These are phyloP conservation scores for Myanophis thanlyinensis DNA, from an alignment of 2,113 vertebrate species.

Conservation along the genomic window DNA sequence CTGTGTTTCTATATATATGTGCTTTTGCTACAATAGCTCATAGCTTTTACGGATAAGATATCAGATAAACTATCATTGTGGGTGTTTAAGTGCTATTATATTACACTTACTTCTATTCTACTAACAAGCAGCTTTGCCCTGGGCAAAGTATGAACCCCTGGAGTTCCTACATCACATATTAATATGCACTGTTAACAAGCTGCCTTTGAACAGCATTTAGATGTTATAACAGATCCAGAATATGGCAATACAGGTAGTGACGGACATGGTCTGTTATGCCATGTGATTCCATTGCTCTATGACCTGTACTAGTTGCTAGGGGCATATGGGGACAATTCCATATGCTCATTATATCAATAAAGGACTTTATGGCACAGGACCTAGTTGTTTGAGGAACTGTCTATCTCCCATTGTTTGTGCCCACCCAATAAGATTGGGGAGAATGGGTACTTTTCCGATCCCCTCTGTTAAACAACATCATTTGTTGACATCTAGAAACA, in stretches of 20 bases:
- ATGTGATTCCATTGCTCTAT: not conserved
- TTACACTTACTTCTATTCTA: not conserved
- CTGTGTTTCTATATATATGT: not conserved
- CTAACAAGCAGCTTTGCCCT: not conserved
- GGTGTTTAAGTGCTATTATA: not conserved
- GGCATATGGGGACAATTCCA: not conserved
- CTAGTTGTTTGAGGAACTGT: not conserved
- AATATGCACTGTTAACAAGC: not conserved
- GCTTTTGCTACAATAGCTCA: not conserved
- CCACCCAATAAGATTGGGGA: not conserved
- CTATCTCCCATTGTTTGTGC: not conserved
- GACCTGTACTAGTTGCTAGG: not conserved
- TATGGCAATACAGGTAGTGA: not conserved
- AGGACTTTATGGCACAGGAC: not conserved
- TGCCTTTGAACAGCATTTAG: not conserved
- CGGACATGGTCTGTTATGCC: not conserved
- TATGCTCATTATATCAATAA: not conserved
- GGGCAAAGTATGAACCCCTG: not conserved
- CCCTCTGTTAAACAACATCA: not conserved
- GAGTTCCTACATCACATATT: not conserved
- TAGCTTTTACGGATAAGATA: not conserved
- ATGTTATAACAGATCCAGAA: not conserved
- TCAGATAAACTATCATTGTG: not conserved
- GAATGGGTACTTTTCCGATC: not conserved
- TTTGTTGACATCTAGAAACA: not conserved